Base-by-base conservation (phyloP, 2,113 vertebrate species). In the Cochlearius cochlearius region DNA sequence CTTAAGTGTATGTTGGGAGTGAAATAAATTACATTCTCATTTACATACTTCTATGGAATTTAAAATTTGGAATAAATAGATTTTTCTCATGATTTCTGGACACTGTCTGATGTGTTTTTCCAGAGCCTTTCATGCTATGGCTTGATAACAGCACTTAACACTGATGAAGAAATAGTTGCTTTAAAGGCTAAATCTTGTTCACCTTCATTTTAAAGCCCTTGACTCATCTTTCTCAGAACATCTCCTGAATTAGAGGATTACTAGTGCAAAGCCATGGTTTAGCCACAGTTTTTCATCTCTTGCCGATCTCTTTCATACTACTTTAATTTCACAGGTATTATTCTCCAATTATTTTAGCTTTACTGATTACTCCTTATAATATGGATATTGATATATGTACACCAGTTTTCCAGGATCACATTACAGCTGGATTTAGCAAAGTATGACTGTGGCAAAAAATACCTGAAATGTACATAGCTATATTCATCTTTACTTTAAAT, bases 151-250 rank as follows among this genome's bases (percentile, higher is more conserved):
- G 18, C 47, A 43, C 30, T 81, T 94, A 82, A 95, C 60, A 86
- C n/a, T 47, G 71, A 83, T 91, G 75, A 95, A 93, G 92, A 95
- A 97, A 94, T 53, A 79, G 30, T 30, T 75, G 43, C 10, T 79
- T 64, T 74, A 95, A 87, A 92, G 38, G 26, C 21, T 79, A 85
- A 87, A 34, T 49, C 68, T 71, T 90, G 36, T 81, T 94, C 83
- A 79, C 30, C 53, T 78, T 90, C 47, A 82, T 82, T 86, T 93
- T 94, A 94, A 95, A 97, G 47, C 14, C 15, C n/a, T 86, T 96
- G 91, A 96, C 91, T 96, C 93, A 95, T 93, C 43, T 66, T 92
- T 93, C 69, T 92, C 52, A 93, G 87, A 92, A 87, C 62, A 79
- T n/a, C 63, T 75, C 41, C 63, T 72, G 50, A 84, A 86, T 86